A percentile compares a stretch with the other conserved stretches of the same genome.
These are phyloP conservation scores for Drosophila pegasa DNA, from an alignment of 2,888 invertebrate genomes.

Conservation along the genomic window DNA sequence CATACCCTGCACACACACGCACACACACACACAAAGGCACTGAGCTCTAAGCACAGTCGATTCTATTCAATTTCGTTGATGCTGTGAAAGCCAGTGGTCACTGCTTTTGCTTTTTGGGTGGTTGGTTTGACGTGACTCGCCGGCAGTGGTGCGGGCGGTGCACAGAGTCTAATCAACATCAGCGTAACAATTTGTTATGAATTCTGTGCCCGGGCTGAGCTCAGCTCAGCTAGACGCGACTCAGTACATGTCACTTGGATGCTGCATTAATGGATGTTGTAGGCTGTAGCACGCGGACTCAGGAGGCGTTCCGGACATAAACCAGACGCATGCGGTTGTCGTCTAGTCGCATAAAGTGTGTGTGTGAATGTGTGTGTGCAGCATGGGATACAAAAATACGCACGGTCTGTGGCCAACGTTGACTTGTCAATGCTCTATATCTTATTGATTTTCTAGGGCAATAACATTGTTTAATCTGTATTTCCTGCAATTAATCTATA, in stretches of 20 bases:
- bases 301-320: slow-evolving; percentile 40
- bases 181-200: slow-evolving; percentile 72
- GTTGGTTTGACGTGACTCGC: slow-evolving; percentile 40
- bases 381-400: neutral
- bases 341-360: slow-evolving; percentile 5
- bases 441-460: too few species aligned
- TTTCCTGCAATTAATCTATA: too few species aligned
- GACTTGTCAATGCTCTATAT: neutral
- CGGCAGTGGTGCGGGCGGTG: slow-evolving; percentile 4
- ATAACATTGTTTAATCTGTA: too few species aligned
- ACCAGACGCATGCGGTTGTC: slow-evolving; percentile 47
- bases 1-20: neutral
- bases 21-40: neutral
- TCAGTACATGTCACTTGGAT: slow-evolving; percentile 52
- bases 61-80: slow-evolving; percentile 69
- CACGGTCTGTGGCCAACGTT: neutral
- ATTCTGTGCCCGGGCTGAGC: slow-evolving; percentile 29
- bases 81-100: slow-evolving; percentile 44
- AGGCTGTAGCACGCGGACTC: slow-evolving; percentile 45
- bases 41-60: slow-evolving; percentile 25
- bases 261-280: slow-evolving; percentile 67
- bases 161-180: slow-evolving; percentile 65
- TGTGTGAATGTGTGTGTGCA: neutral
- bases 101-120: slow-evolving; percentile 31
- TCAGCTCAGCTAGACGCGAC: slow-evolving; percentile 10